Percentiles rank a stretch among this genome's conserved stretches.
These are phyloP conservation scores for Cliona cf. orientalis DNA, from an alignment of 37 sponge, comb jelly and placozoan genomes.

Conservation along the genomic window DNA sequence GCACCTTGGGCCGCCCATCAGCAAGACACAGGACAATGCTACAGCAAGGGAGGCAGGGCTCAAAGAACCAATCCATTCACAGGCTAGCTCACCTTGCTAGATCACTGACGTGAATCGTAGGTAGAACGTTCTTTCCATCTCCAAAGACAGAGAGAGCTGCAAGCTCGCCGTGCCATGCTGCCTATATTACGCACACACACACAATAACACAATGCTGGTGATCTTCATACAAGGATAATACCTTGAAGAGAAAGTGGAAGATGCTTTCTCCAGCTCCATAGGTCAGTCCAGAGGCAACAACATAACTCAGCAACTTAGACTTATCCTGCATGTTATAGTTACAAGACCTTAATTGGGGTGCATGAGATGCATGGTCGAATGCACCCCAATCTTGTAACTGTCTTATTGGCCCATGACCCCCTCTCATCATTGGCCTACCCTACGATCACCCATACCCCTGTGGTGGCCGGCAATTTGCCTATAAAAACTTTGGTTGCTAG, in stretches of 20 bases:
- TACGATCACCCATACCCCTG: too few species aligned
- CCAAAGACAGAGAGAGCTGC: constrained; percentile 80
- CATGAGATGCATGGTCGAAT: too few species aligned
- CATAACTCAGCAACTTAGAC: constrained; percentile 84
- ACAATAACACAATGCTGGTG: neutral
- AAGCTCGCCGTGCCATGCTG: constrained; percentile 85
- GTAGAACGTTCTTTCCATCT: constrained; percentile 89
- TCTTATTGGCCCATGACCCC: too few species aligned
- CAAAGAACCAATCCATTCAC: too few species aligned
- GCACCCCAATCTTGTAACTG: too few species aligned
- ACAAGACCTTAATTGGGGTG: too few species aligned
- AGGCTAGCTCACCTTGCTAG: constrained; percentile 76
- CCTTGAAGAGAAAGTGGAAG: constrained; percentile 93
- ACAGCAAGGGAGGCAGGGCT: too few species aligned
- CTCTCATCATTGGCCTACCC: too few species aligned
- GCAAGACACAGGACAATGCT: constrained; percentile 77
- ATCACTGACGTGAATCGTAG: constrained; percentile 91
- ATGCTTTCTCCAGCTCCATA: constrained; percentile 91
- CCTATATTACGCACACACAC: constrained; percentile 43
- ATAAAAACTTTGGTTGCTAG: too few species aligned
- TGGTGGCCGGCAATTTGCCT: too few species aligned
- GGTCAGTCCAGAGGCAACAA: constrained; percentile 84
- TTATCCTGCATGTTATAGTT: constrained; percentile 86
- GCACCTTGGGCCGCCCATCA: constrained; percentile 76
- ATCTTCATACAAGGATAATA: too few species aligned